These are phyloP conservation scores for Eleginops maclovinus DNA, from an alignment of 2,113 vertebrate species.

Conservation along the genomic window DNA sequence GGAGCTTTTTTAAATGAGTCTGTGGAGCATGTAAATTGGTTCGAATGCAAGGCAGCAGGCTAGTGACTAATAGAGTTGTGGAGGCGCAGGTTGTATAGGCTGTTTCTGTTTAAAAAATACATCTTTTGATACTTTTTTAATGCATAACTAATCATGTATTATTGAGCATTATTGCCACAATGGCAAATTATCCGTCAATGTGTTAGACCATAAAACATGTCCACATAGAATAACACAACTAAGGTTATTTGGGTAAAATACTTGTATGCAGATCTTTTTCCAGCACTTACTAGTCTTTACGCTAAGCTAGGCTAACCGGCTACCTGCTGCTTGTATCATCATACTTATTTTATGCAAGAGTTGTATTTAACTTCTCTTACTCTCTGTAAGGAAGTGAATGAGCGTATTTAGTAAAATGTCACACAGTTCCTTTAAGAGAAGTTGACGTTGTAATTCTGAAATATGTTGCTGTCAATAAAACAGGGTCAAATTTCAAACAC, in stretches of 20 bases:
- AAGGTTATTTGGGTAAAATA: background rate
- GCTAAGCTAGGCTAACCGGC: background rate
- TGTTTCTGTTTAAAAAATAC: background rate
- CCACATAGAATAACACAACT: background rate
- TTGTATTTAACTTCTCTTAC: background rate
- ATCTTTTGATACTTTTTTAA: background rate
- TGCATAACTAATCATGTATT: background rate
- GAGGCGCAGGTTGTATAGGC: background rate
- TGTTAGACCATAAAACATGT: background rate
- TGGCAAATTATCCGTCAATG: background rate
- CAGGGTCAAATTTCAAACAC: constrained; percentile 26
- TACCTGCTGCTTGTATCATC: background rate
- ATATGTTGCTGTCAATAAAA: background rate
- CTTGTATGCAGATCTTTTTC: too few relatives aligned
- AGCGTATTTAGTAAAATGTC: background rate
- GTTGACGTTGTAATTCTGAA: constrained; percentile 21
- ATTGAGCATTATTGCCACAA: background rate
- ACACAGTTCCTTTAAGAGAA: constrained; percentile 4
- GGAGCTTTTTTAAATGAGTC: background rate
- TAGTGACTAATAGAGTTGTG: too few relatives aligned
- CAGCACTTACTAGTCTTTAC: background rate
- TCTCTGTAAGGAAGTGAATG: background rate
- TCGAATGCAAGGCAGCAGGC: background rate
- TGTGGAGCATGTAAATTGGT: background rate
- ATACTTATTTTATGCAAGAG: background rate